Conservation (phyloP, 2,888 invertebrate genomes). For the Tridacna gigas region DNA sequence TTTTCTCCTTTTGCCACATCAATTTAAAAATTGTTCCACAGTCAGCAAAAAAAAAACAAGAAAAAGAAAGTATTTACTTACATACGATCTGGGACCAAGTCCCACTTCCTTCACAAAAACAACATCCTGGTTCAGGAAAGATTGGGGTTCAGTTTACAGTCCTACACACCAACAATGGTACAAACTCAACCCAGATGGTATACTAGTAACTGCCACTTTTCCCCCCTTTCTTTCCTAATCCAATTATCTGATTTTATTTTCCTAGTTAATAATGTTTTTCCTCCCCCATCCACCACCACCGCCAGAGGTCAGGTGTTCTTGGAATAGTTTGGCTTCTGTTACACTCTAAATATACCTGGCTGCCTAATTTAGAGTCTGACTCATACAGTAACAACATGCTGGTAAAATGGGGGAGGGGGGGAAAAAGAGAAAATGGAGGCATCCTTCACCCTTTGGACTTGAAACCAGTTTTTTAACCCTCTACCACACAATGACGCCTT, state of each 20-base stretch:
- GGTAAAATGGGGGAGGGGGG: neutral
- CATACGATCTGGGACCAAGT: neutral
- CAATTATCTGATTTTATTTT: neutral
- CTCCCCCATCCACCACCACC: neutral
- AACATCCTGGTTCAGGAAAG: neutral
- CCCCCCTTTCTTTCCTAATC: neutral
- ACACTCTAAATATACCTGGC: slow-evolving; percentile 22
- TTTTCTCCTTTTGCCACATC: neutral
- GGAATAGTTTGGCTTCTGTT: slow-evolving; percentile 36
- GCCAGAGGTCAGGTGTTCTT: slow-evolving; percentile 26
- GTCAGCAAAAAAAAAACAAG: neutral
- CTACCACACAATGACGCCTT: no score
- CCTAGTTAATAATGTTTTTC: neutral
- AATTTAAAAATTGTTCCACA: neutral
- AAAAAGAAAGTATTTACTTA: neutral
- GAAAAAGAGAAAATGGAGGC: neutral
- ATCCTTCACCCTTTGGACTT: no score
- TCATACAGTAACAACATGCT: slow-evolving; percentile 1
- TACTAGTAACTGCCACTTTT: neutral
- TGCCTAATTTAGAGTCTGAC: slow-evolving; percentile 47
- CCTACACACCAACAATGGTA: no score
- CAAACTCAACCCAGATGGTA: neutral
- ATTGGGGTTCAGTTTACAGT: no score
- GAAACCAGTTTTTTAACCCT: no score
- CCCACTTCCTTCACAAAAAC: neutral